Evolutionary conservation across 1,140 invertebrate genomes (phyloP).

Genomic region (Pectinophora gossypiella): DNA sequence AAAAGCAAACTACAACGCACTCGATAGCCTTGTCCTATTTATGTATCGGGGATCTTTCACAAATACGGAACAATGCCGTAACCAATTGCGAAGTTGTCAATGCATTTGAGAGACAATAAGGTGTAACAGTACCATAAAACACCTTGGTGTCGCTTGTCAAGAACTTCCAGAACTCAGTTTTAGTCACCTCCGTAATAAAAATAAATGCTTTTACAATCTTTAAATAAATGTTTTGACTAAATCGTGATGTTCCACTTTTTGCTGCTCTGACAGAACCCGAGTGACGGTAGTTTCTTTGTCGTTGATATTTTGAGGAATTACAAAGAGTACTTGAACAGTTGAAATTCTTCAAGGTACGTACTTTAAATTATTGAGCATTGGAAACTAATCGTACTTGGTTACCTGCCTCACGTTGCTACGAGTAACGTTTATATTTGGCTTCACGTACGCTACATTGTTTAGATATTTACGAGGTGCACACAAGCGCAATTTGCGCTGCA

Average conservation of each 20-base stretch:
- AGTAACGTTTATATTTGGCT: background rate
- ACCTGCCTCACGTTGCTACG: background rate
- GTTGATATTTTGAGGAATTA: too few relatives aligned
- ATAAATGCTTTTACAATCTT: background rate
- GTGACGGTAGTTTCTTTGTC: too few relatives aligned
- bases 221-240: background rate
- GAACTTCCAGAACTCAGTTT: too few relatives aligned
- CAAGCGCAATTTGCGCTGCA: conserved; percentile 42
- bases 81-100: background rate
- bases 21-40: background rate
- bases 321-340: too few relatives aligned
- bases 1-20: background rate
- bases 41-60: background rate
- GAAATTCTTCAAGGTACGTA: too few relatives aligned
- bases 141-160: too few relatives aligned
- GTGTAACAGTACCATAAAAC: background rate
- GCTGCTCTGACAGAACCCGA: too few relatives aligned
- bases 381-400: too few relatives aligned
- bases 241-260: background rate
- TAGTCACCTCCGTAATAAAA: background rate
- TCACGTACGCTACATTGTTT: conserved; percentile 6
- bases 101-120: background rate
- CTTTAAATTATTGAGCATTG: too few relatives aligned
- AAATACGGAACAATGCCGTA: background rate
- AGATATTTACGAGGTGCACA: conserved; percentile 18